Evolutionary conservation across 2,797 vertebrate species (phyloP).

Genomic region (Dermochelys coriacea): DNA sequence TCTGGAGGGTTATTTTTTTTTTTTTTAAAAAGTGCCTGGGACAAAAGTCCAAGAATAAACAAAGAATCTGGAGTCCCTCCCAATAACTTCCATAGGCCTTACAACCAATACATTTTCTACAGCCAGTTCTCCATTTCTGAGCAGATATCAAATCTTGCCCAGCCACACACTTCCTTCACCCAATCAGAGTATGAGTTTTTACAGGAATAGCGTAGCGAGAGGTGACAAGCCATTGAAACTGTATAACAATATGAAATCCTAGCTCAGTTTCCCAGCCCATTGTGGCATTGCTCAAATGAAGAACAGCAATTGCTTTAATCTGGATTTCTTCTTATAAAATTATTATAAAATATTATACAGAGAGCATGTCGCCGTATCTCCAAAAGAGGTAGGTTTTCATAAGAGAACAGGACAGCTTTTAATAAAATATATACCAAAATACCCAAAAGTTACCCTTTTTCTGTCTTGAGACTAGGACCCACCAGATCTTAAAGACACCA

Average conservation of each 20-base stretch:
- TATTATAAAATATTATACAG: not conserved
- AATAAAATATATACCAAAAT: not conserved
- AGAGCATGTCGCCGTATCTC: not conserved
- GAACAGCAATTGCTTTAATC: not conserved
- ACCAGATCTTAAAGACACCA: not conserved
- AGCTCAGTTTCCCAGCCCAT: not conserved
- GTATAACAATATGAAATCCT: not conserved
- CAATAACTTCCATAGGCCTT: not conserved
- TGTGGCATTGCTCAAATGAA: not conserved
- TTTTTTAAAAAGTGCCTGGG: not conserved
- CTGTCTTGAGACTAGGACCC: not conserved
- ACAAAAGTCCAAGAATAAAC: not conserved
- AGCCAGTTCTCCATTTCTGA: not conserved
- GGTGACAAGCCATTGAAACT: not conserved
- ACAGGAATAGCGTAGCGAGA: not conserved
- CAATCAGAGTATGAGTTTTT: not conserved
- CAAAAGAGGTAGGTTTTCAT: accelerated
- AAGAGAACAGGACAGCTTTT: not conserved
- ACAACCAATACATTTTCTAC: not conserved
- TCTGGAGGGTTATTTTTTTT: not conserved
- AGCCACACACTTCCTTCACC: not conserved
- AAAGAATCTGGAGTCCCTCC: not conserved
- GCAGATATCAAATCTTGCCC: not conserved
- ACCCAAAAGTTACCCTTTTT: not conserved
- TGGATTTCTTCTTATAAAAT: not conserved